phyloP scores from a whole-genome alignment of 2,888 invertebrate genomes.

The Aporophyla lueneburgensis region DNA sequence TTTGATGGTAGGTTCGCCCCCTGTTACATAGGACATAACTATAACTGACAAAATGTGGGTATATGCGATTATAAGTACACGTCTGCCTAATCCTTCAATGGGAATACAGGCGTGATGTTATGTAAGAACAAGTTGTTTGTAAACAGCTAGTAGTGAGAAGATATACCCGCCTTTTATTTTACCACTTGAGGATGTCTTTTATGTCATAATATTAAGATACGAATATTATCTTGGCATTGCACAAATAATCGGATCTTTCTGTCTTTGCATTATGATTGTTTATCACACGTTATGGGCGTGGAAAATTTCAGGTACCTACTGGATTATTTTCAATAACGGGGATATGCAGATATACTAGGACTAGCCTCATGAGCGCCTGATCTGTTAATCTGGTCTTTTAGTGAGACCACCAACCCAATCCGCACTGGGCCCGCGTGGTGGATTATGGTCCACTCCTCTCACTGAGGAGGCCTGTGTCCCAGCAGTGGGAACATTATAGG shows the following conservation, averaged over 20 bases:
- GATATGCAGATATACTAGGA: neutral
- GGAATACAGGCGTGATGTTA: neutral
- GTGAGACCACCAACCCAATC: no score
- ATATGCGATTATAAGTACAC: neutral
- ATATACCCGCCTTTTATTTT: constrained; percentile 3
- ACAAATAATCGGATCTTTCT: constrained; percentile 6
- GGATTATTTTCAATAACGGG: neutral
- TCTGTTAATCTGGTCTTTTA: neutral
- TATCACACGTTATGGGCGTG: neutral
- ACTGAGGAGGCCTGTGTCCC: no score
- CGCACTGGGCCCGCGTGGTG: no score
- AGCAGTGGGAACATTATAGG: no score
- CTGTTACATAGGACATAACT: neutral
- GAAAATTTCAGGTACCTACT: neutral
- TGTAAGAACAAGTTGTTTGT: neutral
- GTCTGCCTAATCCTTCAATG: neutral
- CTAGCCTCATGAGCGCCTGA: neutral
- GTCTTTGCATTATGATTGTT: neutral
- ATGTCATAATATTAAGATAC: constrained; percentile 18
- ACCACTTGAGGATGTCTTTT: constrained; percentile 25
- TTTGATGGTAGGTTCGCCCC: neutral
- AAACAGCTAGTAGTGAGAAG: constrained; percentile 10
- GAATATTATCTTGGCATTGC: constrained; percentile 9
- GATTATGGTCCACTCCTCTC: no score
- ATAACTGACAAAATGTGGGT: neutral